Conservation (phyloP, 2,888 invertebrate genomes). For the Eupithecia insigniata region DNA sequence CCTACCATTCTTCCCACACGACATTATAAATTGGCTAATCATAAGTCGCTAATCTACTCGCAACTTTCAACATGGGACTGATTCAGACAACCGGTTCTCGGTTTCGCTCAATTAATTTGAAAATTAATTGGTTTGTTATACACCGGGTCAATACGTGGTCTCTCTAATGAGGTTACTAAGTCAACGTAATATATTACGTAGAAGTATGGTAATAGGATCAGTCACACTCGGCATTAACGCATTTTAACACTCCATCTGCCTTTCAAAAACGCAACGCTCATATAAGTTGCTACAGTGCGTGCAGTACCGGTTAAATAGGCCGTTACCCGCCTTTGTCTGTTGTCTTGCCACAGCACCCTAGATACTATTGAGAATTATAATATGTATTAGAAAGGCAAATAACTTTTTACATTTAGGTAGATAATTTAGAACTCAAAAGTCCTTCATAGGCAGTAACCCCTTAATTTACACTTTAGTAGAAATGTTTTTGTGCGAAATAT, state of each 20-base stretch:
- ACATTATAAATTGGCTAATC: slow-evolving; percentile 69
- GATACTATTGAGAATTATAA: slow-evolving; percentile 55
- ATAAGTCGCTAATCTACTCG: slow-evolving; percentile 66
- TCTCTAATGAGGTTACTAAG: slow-evolving; percentile 66
- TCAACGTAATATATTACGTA: slow-evolving; percentile 41
- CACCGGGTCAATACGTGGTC: slow-evolving; percentile 59
- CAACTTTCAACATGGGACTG: slow-evolving; percentile 73
- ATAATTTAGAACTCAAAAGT: neutral
- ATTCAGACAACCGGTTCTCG: slow-evolving; percentile 71
- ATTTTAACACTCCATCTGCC: slow-evolving; percentile 13
- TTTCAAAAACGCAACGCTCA: slow-evolving; percentile 15
- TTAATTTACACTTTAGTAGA: neutral
- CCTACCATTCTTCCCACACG: slow-evolving; percentile 64
- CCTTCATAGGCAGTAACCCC: neutral
- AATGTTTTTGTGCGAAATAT: neutral
- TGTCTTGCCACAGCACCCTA: slow-evolving; percentile 51
- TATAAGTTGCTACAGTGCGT: slow-evolving; percentile 17
- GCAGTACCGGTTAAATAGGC: slow-evolving; percentile 35
- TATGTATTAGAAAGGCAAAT: slow-evolving; percentile 73
- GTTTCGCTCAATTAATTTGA: slow-evolving; percentile 75
- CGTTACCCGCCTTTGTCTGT: slow-evolving; percentile 51
- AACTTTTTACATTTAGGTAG: slow-evolving; percentile 45
- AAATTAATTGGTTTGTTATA: slow-evolving; percentile 74
- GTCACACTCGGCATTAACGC: neutral
- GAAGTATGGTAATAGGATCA: slow-evolving; percentile 59